These are phyloP conservation scores for Solenopsis fugax DNA, from an alignment of 1,140 invertebrate species.

Conservation along the genomic window DNA sequence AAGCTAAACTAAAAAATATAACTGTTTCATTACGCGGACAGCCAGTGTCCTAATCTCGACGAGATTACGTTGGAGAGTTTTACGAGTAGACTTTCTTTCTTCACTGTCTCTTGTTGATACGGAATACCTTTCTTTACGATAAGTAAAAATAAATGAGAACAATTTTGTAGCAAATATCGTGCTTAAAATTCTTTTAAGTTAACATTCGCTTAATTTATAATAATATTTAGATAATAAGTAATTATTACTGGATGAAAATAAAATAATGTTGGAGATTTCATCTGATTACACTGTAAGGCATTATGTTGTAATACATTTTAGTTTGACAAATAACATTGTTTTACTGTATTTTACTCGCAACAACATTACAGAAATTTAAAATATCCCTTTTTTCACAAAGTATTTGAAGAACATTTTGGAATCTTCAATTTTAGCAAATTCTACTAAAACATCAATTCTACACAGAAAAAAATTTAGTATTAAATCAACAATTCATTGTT, in stretches of 20 bases:
- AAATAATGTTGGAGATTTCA: background rate
- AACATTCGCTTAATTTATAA: background rate
- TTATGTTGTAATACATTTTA: background rate
- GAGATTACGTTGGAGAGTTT: constrained; percentile 25
- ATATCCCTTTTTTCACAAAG: background rate
- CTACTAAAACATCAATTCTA: background rate
- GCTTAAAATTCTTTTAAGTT: background rate
- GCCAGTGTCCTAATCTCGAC: background rate
- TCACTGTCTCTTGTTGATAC: background rate
- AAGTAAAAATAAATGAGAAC: background rate
- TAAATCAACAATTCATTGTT: no score
- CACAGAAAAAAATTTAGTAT: no score
- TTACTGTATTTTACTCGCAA: background rate
- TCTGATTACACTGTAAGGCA: background rate
- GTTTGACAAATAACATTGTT: background rate
- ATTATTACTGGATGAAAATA: background rate
- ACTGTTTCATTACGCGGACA: constrained; percentile 9
- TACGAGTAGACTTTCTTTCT: constrained; percentile 2
- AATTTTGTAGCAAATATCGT: background rate
- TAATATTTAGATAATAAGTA: background rate
- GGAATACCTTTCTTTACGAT: background rate
- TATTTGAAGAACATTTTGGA: background rate
- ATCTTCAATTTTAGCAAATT: background rate
- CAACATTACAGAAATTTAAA: background rate
- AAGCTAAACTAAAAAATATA: constrained; percentile 28